Evolutionary conservation across 2,888 invertebrate genomes (phyloP), one percentile per base, ranked within the genome.

Genomic region (Drosophila kokeensis): DNA sequence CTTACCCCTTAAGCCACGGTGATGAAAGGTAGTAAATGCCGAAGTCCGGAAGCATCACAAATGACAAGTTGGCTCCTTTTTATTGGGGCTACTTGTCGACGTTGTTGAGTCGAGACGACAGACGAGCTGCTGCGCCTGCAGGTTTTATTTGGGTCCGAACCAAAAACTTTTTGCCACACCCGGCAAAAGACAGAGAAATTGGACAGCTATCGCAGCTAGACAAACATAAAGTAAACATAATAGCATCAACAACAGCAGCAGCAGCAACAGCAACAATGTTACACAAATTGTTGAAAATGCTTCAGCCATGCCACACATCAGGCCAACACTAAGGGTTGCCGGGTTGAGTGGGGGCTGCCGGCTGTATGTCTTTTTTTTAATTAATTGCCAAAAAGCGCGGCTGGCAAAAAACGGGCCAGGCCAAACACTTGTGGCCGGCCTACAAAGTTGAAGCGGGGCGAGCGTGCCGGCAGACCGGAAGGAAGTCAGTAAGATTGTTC

Each of bases 331-430:
- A 50, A 21, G 38, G 75, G 65, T 48, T 49, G 52, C 15, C 0
- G 40, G 3, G 2, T 2, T 18, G 34, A 1, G 18, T 11, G 15
- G 18, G 21, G 15, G n/a, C 38, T 29, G 24, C 30, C 11, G 13
- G 59, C 58, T 48, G 61, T 69, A 76, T 81, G 68, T 81, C 57
- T 69, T 89, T 82, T 89, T 89, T 88, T 91, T 92, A 91, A 91
- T 91, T 91, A 91, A 91, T 89, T 89, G 90, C 91, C 90, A 82
- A 90, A 88, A 86, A 82, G 79, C 70, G 76, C 69, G 67, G 64
- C 69, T 71, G 82, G 68, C 81, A 77, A 83, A 76, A 87, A 83
- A 79, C 64, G 71, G 53, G 69, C 59, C 75, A 73, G 73, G 73
- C 73, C 73, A 87, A 84, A 76, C 85, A 89, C 84, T 87, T 90